Evolutionary conservation across 2,797 vertebrate species (phyloP).

Genomic region (Thaleichthys pacificus): DNA sequence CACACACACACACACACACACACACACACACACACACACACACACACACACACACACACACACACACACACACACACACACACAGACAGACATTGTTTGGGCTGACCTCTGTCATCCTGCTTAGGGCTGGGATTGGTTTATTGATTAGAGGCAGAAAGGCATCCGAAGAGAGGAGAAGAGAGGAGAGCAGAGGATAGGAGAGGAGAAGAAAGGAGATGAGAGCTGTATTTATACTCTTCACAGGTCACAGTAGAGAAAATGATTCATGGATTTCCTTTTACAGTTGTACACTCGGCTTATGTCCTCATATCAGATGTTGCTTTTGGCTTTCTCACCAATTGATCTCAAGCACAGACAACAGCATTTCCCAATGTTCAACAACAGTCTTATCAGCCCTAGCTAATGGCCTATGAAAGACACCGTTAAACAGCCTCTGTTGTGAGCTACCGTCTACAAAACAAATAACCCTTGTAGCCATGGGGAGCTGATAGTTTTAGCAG

Average conservation of each 20-base stretch:
- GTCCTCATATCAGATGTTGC: background rate
- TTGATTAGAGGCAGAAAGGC: constrained; percentile 62
- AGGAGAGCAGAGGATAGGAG: constrained; percentile 54
- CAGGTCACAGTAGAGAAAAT: background rate
- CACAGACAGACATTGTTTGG: constrained; percentile 21
- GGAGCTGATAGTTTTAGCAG: constrained; percentile 2
- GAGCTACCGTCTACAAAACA: background rate
- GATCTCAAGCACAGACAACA: background rate
- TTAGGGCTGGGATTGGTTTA: constrained; percentile 63
- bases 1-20: constrained; percentile 42
- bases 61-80: constrained; percentile 39
- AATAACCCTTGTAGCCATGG: background rate
- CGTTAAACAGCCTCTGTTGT: background rate
- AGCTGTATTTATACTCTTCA: background rate
- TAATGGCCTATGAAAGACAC: background rate
- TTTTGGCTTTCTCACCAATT: background rate
- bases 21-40: constrained; percentile 28
- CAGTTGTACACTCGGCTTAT: background rate
- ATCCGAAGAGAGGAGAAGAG: constrained; percentile 56
- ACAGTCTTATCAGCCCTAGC: background rate
- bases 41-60: constrained; percentile 38
- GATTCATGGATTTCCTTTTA: too few species aligned
- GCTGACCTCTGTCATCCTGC: constrained; percentile 1
- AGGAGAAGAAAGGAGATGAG: constrained; percentile 39
- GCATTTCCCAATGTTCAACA: background rate